Evolutionary conservation across 1,140 invertebrate genomes (phyloP).

Genomic region (Yoshiicerus persimilis): DNA sequence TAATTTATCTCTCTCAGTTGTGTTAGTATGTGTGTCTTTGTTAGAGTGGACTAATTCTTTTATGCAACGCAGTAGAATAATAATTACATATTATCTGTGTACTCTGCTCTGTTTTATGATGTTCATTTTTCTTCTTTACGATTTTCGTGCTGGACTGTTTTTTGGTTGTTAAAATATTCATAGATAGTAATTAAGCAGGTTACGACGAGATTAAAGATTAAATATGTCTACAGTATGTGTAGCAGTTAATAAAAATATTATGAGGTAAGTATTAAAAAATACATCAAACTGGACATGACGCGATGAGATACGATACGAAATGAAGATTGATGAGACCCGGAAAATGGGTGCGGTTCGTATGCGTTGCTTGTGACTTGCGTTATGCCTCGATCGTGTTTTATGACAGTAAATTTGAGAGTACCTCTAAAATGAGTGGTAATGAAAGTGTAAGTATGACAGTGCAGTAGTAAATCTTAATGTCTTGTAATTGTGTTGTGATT

Average conservation of each 20-base stretch:
- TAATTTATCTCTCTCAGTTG: slow-evolving; percentile 3
- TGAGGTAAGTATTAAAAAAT: not conserved
- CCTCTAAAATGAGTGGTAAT: not conserved
- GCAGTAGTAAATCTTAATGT: not conserved
- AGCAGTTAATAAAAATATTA: not conserved
- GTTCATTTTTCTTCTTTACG: no score
- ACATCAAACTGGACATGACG: not conserved
- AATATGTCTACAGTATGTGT: not conserved
- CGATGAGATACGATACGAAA: not conserved
- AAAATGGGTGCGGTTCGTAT: slow-evolving; percentile 21
- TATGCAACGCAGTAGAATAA: no score
- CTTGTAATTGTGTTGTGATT: not conserved
- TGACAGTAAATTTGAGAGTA: not conserved
- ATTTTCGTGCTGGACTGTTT: no score
- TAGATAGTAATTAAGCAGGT: not conserved
- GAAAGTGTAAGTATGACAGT: not conserved
- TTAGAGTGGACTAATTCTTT: not conserved
- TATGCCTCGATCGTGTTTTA: not conserved
- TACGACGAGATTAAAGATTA: not conserved
- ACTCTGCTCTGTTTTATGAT: no score
- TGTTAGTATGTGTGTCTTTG: not conserved
- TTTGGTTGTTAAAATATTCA: not conserved
- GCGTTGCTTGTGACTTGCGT: not conserved
- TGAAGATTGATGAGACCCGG: slow-evolving; percentile 27
- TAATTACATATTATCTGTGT: no score